Base-by-base conservation (phyloP, 2,888 invertebrate species). In the Nematopogon swammerdamellus region DNA sequence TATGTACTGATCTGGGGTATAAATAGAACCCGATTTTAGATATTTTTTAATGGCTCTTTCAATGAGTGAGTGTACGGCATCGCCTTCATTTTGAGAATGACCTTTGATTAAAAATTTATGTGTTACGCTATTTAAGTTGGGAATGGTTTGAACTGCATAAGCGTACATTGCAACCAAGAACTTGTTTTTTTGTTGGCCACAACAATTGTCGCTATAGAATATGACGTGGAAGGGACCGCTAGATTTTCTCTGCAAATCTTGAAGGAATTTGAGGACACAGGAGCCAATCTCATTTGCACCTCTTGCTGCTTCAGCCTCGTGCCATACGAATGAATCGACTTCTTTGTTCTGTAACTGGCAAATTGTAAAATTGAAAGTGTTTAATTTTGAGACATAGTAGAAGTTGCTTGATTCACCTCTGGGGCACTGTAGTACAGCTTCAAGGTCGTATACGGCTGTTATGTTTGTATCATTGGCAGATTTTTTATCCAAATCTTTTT, bases 41-140 rank as follows among this genome's bases (percentile, higher is more conserved):
- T 51, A 45, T 30, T 49, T 54, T 47, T 54, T 53, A 44, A 56
- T 55, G 19, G 55, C 51, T 25, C 54, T 48, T 53, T 58, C 53
- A 47, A 60, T 61, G 8, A 54, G 29, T 19, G 55, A 53, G 46
- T 61, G 58, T 14, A 52, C 56, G 19, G 53, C 50, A 49, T 60
- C 60, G 1, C 58, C 60, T 45, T 60, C 59, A 51, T 61, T 63
- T 54, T 60, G 59, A 1, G 57, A 56, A 46, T 60, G 60, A 36
- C 60, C 58, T 47, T 57, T 56, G 18, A 59, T 58, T 19, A 60
- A 50, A 55, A 59, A 62, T 48, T 58, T 60, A 50, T 61, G 60
- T 5, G 56, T 59, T 25, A 61, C 53, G 50, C 50, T 52, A 17
- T 16, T 45, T 14, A 49, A 19, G 19, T 50, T 52, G 19, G 48